Evolutionary conservation across 2,113 vertebrate species (phyloP).

Genomic region (Corvus cornix): DNA sequence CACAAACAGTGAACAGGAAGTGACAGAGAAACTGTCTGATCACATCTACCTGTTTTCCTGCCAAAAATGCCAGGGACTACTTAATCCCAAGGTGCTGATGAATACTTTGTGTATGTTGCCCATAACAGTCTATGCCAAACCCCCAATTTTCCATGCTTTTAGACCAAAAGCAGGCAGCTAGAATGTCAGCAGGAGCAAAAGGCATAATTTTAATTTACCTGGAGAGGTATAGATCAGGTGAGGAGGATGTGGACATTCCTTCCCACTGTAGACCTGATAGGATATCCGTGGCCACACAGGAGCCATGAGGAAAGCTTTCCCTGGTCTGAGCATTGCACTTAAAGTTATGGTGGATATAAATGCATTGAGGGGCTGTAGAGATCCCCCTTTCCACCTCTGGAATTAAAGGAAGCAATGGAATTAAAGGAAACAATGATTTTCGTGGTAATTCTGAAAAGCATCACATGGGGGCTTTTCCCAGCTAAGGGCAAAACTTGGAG

Average conservation of each 20-base stretch:
- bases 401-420: not conserved
- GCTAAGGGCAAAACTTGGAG: not conserved
- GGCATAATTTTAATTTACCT: not conserved
- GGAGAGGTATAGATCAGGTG: not conserved
- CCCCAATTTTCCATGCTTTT: not conserved
- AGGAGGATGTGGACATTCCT: not conserved
- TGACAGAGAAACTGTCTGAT: not conserved
- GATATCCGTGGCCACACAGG: not conserved
- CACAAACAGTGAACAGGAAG: not conserved
- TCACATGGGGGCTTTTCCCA: not conserved
- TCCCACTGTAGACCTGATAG: not conserved
- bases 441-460: not conserved
- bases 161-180: not conserved
- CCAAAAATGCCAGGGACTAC: not conserved
- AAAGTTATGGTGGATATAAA: not conserved
- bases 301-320: not conserved
- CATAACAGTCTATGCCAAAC: not conserved
- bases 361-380: too few relatives aligned
- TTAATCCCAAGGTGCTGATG: not conserved
- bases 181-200: not conserved
- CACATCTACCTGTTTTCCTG: not conserved
- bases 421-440: not conserved
- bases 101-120: not conserved
- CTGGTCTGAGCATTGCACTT: not conserved
- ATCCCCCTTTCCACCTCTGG: not conserved